Evolutionary conservation across 2,888 invertebrate genomes (phyloP).

Genomic region (Beris chalybata): DNA sequence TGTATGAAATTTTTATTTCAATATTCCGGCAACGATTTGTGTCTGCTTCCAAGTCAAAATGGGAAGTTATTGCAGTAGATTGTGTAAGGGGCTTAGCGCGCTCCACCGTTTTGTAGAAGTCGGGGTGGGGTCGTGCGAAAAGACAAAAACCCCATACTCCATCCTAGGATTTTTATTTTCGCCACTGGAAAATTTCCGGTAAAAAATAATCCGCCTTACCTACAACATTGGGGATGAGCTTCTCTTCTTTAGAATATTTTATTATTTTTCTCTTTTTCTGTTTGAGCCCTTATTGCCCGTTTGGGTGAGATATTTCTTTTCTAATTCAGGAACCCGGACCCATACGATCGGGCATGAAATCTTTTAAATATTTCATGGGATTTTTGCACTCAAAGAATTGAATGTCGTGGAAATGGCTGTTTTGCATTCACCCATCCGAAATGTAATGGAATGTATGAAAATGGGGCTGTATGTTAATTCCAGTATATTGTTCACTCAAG

Average conservation of each 20-base stretch:
- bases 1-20: constrained; percentile 33
- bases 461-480: no score
- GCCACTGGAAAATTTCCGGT: no score
- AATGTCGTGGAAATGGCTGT: neutral
- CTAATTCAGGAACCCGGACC: constrained; percentile 14
- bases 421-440: no score
- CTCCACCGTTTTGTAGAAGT: no score
- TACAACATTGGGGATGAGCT: no score
- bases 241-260: no score
- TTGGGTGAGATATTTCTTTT: constrained; percentile 33
- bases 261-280: constrained; percentile 7
- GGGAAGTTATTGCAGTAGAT: constrained; percentile 15
- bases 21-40: constrained; percentile 24
- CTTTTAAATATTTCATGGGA: constrained; percentile 21
- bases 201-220: no score
- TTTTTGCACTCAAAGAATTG: constrained; percentile 30
- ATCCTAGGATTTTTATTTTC: no score
- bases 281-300: constrained; percentile 27
- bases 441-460: no score
- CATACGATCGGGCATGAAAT: constrained; percentile 14
- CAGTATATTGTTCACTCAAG: no score
- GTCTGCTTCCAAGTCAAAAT: neutral
- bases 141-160: neutral
- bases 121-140: no score
- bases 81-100: constrained; percentile 3